These are phyloP conservation scores for Geotrupes spiniger DNA, from an alignment of 2,888 invertebrate genomes.

Conservation along the genomic window DNA sequence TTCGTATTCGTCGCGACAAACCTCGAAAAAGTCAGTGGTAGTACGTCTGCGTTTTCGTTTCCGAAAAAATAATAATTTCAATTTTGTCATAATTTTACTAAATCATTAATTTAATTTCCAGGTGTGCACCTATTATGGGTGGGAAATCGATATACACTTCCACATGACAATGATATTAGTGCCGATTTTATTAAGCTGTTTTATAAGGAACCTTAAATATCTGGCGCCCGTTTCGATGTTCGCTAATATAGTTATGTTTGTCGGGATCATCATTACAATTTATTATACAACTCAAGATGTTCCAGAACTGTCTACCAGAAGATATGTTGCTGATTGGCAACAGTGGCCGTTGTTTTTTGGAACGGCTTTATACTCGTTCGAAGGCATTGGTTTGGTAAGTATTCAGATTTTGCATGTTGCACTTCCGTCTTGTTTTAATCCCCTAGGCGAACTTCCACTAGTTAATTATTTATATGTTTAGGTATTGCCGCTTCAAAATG, in stretches of 20 bases:
- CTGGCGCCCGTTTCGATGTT: constrained; percentile 75
- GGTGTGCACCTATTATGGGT: constrained; percentile 67
- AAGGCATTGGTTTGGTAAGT: constrained; percentile 87
- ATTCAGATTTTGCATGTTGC: no score
- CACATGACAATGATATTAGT: constrained; percentile 73
- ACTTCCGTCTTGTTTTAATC: no score
- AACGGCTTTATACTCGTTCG: constrained; percentile 94
- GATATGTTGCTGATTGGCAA: constrained; percentile 60
- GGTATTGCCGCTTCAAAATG: constrained; percentile 92
- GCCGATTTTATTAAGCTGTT: constrained; percentile 69
- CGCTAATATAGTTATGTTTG: constrained; percentile 74
- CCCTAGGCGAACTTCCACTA: no score
- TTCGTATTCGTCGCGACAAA: constrained; percentile 92
- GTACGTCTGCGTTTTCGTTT: no score
- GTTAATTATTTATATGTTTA: constrained; percentile 43
- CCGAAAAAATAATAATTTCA: no score
- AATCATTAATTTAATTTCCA: no score
- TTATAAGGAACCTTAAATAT: constrained; percentile 74
- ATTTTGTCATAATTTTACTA: no score
- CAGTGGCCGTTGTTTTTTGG: constrained; percentile 87
- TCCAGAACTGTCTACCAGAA: constrained; percentile 60
- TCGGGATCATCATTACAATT: constrained; percentile 74
- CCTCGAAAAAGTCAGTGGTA: constrained; percentile 69
- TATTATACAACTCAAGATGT: constrained; percentile 73
- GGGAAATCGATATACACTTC: constrained; percentile 61